These are phyloP conservation scores for Umimayanthus kanabou DNA, from an alignment of 92 coral and sea anemone species.

Conservation along the genomic window DNA sequence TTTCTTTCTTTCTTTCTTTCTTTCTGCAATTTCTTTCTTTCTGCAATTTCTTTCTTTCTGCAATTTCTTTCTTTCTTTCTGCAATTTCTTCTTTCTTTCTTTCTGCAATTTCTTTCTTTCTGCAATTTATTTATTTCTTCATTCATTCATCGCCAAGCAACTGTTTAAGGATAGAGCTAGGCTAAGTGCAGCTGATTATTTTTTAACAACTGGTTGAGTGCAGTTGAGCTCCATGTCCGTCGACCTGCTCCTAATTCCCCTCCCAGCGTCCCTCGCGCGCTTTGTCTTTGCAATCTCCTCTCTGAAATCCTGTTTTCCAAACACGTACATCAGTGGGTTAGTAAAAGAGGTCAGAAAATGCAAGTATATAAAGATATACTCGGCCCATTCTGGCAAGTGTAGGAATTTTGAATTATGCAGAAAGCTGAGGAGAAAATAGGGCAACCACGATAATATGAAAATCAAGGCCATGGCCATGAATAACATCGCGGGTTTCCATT, in stretches of 20 bases:
- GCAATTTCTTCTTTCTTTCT: no score
- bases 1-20: no score
- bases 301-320: slow-evolving; percentile 72
- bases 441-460: slow-evolving; percentile 55
- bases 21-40: no score
- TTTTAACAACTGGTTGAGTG: background rate
- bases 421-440: slow-evolving; percentile 50
- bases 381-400: slow-evolving; percentile 54
- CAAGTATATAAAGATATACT: slow-evolving; percentile 43
- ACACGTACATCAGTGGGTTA: slow-evolving; percentile 63
- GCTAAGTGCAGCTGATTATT: background rate
- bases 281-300: background rate
- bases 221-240: background rate
- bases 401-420: slow-evolving; percentile 3
- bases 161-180: background rate
- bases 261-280: background rate
- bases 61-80: no score
- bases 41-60: no score
- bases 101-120: no score
- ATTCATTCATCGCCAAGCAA: no score
- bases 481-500: slow-evolving; percentile 48
- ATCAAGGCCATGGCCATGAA: slow-evolving; percentile 58
- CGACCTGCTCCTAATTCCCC: background rate
- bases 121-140: no score
- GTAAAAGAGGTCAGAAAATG: slow-evolving; percentile 56